phyloP scores from a whole-genome alignment of 2,888 invertebrate genomes.

The Litoditis marina region DNA sequence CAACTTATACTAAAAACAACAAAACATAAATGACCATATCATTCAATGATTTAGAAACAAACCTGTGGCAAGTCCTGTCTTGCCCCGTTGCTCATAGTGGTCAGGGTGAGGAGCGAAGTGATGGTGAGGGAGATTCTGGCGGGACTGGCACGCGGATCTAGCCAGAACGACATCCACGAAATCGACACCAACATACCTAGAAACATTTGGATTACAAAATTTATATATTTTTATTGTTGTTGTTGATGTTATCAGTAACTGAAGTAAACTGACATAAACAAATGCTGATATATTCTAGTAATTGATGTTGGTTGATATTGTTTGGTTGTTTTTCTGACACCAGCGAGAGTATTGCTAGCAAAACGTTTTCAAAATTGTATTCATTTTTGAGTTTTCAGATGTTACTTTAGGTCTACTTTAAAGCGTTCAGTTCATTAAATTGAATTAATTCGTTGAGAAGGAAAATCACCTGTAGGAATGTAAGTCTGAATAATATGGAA shows the following conservation, averaged over 20 bases:
- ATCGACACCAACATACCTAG: slow-evolving; percentile 57
- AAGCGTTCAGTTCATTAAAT: too few species aligned
- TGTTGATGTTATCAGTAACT: not conserved
- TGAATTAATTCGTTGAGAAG: not conserved
- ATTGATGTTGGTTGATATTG: not conserved
- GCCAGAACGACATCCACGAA: slow-evolving; percentile 60
- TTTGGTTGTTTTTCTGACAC: not conserved
- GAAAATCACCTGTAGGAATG: slow-evolving; percentile 52
- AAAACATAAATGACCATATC: too few species aligned
- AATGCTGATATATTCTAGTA: too few species aligned
- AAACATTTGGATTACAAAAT: not conserved
- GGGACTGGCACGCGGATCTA: slow-evolving; percentile 60
- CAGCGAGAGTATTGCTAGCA: too few species aligned
- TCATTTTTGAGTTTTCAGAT: too few species aligned
- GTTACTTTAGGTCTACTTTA: too few species aligned
- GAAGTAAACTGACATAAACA: too few species aligned
- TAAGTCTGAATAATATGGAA: slow-evolving; percentile 62
- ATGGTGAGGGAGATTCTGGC: slow-evolving; percentile 60
- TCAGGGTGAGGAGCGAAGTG: slow-evolving; percentile 60
- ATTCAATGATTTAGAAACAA: too few species aligned
- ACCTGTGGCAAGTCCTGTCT: slow-evolving; percentile 61
- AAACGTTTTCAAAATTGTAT: too few species aligned
- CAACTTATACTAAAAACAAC: too few species aligned
- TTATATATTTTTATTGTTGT: slow-evolving; percentile 2
- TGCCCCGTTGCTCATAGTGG: slow-evolving; percentile 61